These are phyloP conservation scores for Cynocephalus volans DNA, from an alignment of 2,113 vertebrate genomes.

Conservation along the genomic window DNA sequence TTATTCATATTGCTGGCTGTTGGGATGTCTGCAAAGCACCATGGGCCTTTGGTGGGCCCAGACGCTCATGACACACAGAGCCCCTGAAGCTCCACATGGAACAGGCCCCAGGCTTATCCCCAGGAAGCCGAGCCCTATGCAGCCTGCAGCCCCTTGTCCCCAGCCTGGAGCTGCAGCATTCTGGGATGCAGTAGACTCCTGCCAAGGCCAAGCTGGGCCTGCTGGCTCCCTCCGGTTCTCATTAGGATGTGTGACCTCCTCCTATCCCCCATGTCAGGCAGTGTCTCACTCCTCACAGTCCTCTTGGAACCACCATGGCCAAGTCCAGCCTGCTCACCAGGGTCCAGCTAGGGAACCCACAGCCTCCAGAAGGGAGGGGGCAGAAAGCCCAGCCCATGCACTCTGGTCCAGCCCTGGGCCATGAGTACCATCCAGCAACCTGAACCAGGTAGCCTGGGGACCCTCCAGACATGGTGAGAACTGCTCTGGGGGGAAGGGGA, in stretches of 20 bases:
- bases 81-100: background rate
- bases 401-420: rapidly evolving
- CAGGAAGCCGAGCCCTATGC: background rate
- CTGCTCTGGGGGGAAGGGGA: rapidly evolving
- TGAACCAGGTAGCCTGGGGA: background rate
- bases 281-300: background rate
- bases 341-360: background rate
- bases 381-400: background rate
- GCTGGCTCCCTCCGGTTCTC: conserved; percentile 31
- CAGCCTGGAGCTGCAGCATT: rapidly evolving
- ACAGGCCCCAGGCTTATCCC: background rate
- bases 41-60: background rate
- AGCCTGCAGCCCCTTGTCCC: background rate
- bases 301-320: background rate
- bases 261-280: background rate
- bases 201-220: background rate
- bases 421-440: rapidly evolving
- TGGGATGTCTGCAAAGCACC: background rate
- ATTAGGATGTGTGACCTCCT: background rate
- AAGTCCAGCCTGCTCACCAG: background rate
- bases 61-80: background rate
- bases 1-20: too few species aligned
- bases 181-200: rapidly evolving
- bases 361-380: background rate
- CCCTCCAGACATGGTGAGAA: rapidly evolving